Evolutionary conservation across 2,888 invertebrate species (phyloP).

Genomic region (Drosophila pseudotakahashii): DNA sequence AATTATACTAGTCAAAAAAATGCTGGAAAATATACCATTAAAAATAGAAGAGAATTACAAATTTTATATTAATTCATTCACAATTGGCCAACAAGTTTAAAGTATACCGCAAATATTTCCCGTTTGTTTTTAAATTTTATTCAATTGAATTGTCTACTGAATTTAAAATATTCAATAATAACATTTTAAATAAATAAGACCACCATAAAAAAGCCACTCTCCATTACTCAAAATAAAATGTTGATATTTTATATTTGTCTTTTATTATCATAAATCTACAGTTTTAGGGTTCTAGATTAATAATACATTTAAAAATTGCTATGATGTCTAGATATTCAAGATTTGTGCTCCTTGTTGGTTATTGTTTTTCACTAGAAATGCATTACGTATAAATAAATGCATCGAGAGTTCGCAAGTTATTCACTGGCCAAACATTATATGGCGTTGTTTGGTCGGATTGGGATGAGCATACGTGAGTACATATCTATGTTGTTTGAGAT

Average conservation of each 20-base stretch:
- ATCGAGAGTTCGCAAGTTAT: slow-evolving; percentile 6
- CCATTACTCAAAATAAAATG: background rate
- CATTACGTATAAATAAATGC: slow-evolving; percentile 24
- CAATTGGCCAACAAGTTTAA: too few relatives aligned
- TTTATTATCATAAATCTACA: slow-evolving; percentile 26
- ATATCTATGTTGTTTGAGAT: background rate
- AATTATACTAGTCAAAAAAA: too few relatives aligned
- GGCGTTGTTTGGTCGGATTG: slow-evolving; percentile 28
- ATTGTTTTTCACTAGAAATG: slow-evolving; percentile 1
- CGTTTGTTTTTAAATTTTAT: too few relatives aligned
- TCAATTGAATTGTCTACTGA: too few relatives aligned
- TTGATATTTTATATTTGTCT: background rate
- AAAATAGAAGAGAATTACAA: too few relatives aligned
- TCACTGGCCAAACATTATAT: slow-evolving; percentile 24
- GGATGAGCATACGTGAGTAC: slow-evolving; percentile 6
- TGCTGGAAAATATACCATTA: too few relatives aligned
- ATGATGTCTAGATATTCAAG: slow-evolving; percentile 13
- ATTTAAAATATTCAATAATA: too few relatives aligned
- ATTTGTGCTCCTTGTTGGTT: slow-evolving; percentile 10
- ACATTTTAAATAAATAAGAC: too few relatives aligned
- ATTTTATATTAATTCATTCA: too few relatives aligned
- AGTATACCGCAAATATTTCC: too few relatives aligned
- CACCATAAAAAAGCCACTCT: too few relatives aligned
- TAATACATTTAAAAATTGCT: slow-evolving; percentile 17
- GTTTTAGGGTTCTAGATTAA: slow-evolving; percentile 15